A percentile compares a stretch with the other conserved stretches of the same genome.
Evolutionary conservation across 2,113 vertebrate species (phyloP).

Genomic region (Psophia crepitans): DNA sequence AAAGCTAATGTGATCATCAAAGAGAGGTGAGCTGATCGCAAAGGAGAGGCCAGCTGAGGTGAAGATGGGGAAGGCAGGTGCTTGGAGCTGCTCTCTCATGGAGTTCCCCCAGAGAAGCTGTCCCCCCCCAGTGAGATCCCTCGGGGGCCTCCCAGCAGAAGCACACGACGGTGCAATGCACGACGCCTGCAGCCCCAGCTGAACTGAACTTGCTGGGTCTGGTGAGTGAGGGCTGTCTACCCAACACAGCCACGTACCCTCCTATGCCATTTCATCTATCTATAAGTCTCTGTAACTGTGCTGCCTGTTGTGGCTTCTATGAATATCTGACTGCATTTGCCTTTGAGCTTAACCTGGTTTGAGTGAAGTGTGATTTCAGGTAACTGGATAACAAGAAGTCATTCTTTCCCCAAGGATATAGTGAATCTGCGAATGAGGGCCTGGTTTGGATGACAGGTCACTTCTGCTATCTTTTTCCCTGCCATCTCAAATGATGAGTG

Average conservation of each 20-base stretch:
- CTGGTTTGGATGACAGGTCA: slow-evolving; percentile 43
- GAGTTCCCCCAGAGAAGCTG: not conserved
- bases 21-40: not conserved
- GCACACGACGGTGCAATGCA: not conserved
- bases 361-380: not conserved
- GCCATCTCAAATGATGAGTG: slow-evolving; percentile 40
- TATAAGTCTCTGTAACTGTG: not conserved
- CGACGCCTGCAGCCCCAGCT: not conserved
- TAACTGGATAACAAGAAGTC: not conserved
- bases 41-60: not conserved
- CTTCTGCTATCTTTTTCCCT: slow-evolving; percentile 49
- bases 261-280: not conserved
- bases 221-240: not conserved
- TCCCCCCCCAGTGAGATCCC: not conserved
- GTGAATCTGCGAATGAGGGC: not conserved
- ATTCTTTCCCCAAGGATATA: not conserved
- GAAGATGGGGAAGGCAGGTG: not conserved
- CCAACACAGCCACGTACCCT: not conserved
- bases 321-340: not conserved
- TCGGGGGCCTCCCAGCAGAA: not conserved
- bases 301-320: not conserved
- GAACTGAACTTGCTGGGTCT: not conserved
- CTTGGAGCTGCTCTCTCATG: not conserved
- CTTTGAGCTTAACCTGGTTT: not conserved
- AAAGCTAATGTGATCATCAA: not conserved